Percentiles rank a stretch among this genome's conserved stretches.
phyloP scores from a whole-genome alignment of 2,888 invertebrate species.

The Agonum fuliginosum region DNA sequence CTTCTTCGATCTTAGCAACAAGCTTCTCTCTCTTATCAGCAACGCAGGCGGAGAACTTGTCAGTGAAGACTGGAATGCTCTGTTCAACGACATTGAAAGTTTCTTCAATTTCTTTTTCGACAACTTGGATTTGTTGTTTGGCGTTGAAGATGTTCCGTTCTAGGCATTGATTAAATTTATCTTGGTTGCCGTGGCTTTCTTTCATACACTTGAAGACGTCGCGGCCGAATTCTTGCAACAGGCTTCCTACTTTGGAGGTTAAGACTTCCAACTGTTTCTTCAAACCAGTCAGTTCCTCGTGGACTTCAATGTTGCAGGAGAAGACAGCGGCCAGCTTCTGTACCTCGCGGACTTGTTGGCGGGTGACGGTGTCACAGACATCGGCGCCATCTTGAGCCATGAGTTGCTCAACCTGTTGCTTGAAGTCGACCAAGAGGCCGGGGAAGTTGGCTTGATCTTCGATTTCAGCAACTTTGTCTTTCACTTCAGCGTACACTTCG shows the following conservation, averaged over 20 bases:
- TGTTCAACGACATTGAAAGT: not conserved
- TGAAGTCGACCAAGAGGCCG: not conserved
- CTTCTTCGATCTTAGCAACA: not conserved
- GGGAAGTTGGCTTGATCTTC: no score
- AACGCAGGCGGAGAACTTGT: not conserved
- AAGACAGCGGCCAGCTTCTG: not conserved
- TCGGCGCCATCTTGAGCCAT: not conserved
- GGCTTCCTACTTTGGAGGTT: not conserved
- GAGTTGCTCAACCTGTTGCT: not conserved
- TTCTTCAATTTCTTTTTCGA: conserved; percentile 4
- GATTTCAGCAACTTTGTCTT: no score
- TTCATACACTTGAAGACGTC: not conserved
- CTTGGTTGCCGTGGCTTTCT: not conserved
- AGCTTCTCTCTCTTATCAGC: not conserved
- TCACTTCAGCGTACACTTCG: no score
- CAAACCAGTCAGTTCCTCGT: not conserved
- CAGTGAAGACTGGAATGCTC: not conserved
- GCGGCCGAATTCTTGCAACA: not conserved
- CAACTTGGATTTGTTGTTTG: no score
- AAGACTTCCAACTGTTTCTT: not conserved
- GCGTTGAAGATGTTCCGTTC: not conserved
- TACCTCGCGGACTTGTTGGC: not conserved
- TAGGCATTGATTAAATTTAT: not conserved
- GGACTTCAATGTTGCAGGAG: not conserved
- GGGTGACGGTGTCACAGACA: not conserved